Base-by-base conservation (phyloP, 2,888 invertebrate species). In the Mythimna vitellina region DNA sequence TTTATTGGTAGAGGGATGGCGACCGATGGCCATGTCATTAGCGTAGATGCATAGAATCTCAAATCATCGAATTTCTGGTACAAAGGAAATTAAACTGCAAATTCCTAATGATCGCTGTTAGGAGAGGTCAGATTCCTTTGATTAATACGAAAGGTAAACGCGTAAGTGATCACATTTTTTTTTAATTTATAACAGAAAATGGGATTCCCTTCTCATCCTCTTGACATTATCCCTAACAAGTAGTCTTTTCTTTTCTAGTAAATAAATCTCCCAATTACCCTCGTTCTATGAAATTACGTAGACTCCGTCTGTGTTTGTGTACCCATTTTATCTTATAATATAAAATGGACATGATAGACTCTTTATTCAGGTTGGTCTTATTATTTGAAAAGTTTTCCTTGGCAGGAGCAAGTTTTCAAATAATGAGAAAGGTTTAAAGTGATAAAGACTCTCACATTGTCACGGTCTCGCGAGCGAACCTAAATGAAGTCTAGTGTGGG, bases 401-500 rank as follows among this genome's bases (percentile, higher is more conserved):
- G 25, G 22, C 38, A 57, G 53, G 73, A 65, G 64, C 61, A 68
- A 81, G 73, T 80, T 80, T 80, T 80, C 57, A 73, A 78, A 80
- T 80, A 80, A 81, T 81, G 80, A 79, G 76, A 64, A 67, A 73
- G 78, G 81, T 81, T 78, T 78, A 70, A 81, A 81, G 80, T 80
- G 81, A 81, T 80, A 81, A 81, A 80, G 67, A 67, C 69, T 66
- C 69, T 35, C 70, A 78, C 67, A 78, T 80, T 78, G 73, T 70
- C 73, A 67, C 58, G 53, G 81, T 62, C 65, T 62, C 65, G 51
- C 57, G 54, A 56, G 62, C 29, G 61, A 51, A 69, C n/a, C 73
- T 51, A 64, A 66, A 80, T 73, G 49, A 49, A 81, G 66, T 70
- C 69, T 70, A 54, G 66, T 70, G 69, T 67, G 57, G 51, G 61